A percentile compares a stretch with the other conserved stretches of the same genome.
Evolutionary conservation across 2,113 vertebrate species (phyloP).

Genomic region (Epinephelus lanceolatus): DNA sequence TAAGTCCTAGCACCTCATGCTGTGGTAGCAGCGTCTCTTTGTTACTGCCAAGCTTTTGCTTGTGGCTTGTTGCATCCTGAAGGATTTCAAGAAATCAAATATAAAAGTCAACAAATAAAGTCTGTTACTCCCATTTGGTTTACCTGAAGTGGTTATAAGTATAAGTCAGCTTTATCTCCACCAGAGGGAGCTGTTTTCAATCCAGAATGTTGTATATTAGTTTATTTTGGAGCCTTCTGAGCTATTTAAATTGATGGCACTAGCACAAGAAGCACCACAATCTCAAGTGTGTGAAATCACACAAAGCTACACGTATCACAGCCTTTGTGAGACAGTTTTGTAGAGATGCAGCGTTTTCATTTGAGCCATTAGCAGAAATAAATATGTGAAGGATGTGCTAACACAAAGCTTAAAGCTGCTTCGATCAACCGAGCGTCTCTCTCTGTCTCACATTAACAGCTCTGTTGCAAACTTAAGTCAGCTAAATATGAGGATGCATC

Average conservation of each 20-base stretch:
- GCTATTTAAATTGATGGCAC: constrained; percentile 9
- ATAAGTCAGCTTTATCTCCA: constrained; percentile 24
- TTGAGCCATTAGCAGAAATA: constrained; percentile 24
- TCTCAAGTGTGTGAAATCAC: background rate
- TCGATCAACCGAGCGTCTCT: constrained; percentile 13
- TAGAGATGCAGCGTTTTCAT: background rate
- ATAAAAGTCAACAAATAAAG: background rate
- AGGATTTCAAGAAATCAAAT: background rate
- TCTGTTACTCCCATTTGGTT: background rate
- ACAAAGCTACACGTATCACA: background rate
- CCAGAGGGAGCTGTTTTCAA: constrained; percentile 47
- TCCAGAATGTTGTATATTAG: background rate
- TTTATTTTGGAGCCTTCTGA: background rate
- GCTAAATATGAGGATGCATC: constrained; percentile 51
- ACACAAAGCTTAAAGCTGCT: background rate
- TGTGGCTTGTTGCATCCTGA: background rate
- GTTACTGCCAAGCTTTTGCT: background rate
- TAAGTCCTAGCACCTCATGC: background rate
- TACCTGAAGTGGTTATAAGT: background rate
- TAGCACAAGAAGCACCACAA: background rate
- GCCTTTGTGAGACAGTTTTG: constrained; percentile 9
- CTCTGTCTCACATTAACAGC: constrained; percentile 28
- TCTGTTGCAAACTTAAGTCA: constrained; percentile 25
- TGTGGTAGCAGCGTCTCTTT: background rate
- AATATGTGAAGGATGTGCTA: constrained; percentile 42